Percentiles rank a stretch among this genome's conserved stretches.
These are phyloP conservation scores for Leptarthrus brevirostris DNA, from an alignment of 2,888 invertebrate species.

Conservation along the genomic window DNA sequence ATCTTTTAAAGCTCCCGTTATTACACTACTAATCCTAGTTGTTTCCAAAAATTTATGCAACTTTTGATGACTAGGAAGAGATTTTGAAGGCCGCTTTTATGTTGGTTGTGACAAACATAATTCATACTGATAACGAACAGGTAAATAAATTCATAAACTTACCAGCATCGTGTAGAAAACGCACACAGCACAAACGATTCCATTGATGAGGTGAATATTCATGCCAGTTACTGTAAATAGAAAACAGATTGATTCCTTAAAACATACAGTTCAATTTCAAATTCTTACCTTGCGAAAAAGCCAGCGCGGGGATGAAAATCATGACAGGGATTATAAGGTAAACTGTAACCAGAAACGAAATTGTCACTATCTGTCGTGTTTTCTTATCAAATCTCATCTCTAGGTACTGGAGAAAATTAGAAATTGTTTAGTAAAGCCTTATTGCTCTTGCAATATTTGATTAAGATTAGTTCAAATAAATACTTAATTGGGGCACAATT, in stretches of 20 bases:
- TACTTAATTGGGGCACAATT: not conserved
- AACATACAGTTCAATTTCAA: not conserved
- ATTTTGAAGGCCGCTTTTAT: no score
- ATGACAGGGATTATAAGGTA: constrained; percentile 62
- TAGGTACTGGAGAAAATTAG: constrained; percentile 64
- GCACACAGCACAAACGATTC: constrained; percentile 70
- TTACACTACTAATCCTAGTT: no score
- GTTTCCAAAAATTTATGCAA: no score
- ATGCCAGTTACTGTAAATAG: constrained; percentile 70
- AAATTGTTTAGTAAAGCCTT: constrained; percentile 42
- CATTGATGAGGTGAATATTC: constrained; percentile 70
- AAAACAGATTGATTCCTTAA: not conserved
- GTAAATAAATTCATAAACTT: no score
- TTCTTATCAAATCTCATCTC: constrained; percentile 62
- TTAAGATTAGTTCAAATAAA: not conserved
- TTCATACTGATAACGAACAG: no score
- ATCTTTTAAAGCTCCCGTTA: no score
- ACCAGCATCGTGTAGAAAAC: constrained; percentile 72
- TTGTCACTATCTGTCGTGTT: constrained; percentile 61
- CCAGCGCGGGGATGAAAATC: constrained; percentile 60
- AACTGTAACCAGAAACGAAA: constrained; percentile 60
- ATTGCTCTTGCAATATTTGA: not conserved
- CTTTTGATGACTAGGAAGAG: no score
- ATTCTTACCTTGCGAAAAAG: constrained; percentile 52
- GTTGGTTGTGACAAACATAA: no score